Evolutionary conservation across 2,888 invertebrate genomes (phyloP).

Genomic region (Peribatodes rhomboidaria): DNA sequence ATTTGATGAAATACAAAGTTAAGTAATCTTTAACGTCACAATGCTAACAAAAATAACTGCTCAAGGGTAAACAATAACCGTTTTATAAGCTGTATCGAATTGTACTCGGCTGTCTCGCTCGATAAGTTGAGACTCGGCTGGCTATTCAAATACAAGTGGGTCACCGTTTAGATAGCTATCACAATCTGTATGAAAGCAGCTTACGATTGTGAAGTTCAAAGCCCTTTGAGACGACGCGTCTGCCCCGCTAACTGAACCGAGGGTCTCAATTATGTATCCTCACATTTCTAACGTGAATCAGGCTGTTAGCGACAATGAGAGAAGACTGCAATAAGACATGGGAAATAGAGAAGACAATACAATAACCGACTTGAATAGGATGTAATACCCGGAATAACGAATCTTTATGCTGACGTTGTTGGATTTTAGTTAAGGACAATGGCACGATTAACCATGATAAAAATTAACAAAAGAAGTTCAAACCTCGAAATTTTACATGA

Average conservation of each 20-base stretch:
- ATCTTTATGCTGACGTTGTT: too few relatives aligned
- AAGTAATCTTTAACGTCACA: too few relatives aligned
- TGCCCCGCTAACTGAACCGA: constrained; percentile 27
- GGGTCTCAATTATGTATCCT: constrained; percentile 36
- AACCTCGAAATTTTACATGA: too few relatives aligned
- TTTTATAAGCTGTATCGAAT: constrained; percentile 14
- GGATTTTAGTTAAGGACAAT: too few relatives aligned
- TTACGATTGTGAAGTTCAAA: constrained; percentile 37
- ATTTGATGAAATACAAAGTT: not conserved
- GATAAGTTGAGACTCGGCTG: constrained; percentile 1
- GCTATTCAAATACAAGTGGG: constrained; percentile 24
- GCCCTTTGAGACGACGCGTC: constrained; percentile 37
- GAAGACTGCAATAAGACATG: not conserved
- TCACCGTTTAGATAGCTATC: constrained; percentile 32
- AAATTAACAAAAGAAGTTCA: too few relatives aligned
- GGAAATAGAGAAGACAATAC: not conserved
- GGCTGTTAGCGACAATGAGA: not conserved
- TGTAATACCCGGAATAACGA: too few relatives aligned
- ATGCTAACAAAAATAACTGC: too few relatives aligned
- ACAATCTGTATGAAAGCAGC: constrained; percentile 15
- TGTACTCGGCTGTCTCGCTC: constrained; percentile 10
- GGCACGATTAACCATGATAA: too few relatives aligned
- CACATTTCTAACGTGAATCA: constrained; percentile 34
- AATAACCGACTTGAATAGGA: too few relatives aligned
- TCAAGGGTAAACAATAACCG: not conserved